Conservation (phyloP, 2,113 vertebrate genomes). For the Acrocephalus kingi region DNA sequence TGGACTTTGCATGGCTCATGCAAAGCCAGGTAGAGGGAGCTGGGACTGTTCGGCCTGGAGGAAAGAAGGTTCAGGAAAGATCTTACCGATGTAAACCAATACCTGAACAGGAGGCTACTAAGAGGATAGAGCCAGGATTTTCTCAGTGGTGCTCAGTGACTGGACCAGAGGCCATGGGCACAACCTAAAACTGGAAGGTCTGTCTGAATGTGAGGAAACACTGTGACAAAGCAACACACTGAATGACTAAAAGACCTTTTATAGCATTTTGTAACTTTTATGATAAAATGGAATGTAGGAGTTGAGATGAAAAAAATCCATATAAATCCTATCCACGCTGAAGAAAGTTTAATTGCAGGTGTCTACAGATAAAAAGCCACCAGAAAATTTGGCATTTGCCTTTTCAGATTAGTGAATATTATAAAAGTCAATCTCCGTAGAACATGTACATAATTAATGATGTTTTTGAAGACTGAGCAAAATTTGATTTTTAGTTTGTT, state of each 20-base stretch:
- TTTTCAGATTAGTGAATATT: neutral
- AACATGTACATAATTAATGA: neutral
- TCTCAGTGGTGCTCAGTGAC: neutral
- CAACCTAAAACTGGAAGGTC: neutral
- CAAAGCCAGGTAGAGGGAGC: neutral
- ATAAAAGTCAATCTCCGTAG: neutral
- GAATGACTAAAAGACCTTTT: neutral
- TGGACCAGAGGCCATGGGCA: neutral
- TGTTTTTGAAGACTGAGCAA: neutral
- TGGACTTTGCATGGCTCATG: neutral
- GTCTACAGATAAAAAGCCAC: neutral
- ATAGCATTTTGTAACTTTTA: neutral
- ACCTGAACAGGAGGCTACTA: neutral
- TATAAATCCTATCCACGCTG: neutral
- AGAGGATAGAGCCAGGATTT: neutral
- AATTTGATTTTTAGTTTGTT: neutral
- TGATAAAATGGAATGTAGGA: neutral
- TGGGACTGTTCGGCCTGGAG: neutral
- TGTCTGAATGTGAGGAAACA: neutral
- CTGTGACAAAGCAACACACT: neutral
- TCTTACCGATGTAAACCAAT: neutral
- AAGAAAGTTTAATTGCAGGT: fast-evolving
- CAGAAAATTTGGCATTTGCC: neutral
- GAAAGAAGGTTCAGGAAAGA: neutral
- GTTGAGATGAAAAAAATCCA: neutral